A percentile compares a stretch with the other conserved stretches of the same genome.
Conservation (phyloP, 1,140 invertebrate genomes). For the Manduca sexta region DNA sequence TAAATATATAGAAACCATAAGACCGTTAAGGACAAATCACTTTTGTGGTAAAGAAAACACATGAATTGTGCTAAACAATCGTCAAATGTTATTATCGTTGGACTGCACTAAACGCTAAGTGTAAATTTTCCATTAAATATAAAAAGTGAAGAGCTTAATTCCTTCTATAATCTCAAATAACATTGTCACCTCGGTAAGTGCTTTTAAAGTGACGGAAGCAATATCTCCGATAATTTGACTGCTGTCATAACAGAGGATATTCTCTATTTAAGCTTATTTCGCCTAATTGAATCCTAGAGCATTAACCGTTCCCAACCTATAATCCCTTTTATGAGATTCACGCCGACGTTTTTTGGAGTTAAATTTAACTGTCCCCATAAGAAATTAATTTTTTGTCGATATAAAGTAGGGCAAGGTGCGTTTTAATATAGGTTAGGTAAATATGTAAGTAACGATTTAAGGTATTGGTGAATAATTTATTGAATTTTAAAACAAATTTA, state of each 20-base stretch:
- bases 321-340: constrained; percentile 63
- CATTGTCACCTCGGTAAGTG: constrained; percentile 44
- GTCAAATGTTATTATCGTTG: too few species aligned
- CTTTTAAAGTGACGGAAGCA: constrained; percentile 50
- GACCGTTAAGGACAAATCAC: too few species aligned
- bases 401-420: constrained; percentile 31
- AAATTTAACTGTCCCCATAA: constrained; percentile 44
- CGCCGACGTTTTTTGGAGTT: constrained; percentile 58
- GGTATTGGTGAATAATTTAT: too few species aligned
- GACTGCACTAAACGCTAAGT: too few species aligned
- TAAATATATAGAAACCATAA: too few species aligned
- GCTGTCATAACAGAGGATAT: constrained; percentile 69
- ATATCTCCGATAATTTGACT: constrained; percentile 50
- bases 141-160: neutral
- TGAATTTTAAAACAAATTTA: too few species aligned
- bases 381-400: constrained; percentile 45
- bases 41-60: too few species aligned
- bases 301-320: constrained; percentile 56
- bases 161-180: constrained; percentile 5
- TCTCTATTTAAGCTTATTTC: constrained; percentile 68
- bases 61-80: too few species aligned
- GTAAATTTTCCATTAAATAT: too few species aligned
- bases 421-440: neutral
- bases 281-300: constrained; percentile 69
- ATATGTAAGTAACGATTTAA: neutral